phyloP scores from a whole-genome alignment of 2,888 invertebrate species.

The Tenthredo mesomela region DNA sequence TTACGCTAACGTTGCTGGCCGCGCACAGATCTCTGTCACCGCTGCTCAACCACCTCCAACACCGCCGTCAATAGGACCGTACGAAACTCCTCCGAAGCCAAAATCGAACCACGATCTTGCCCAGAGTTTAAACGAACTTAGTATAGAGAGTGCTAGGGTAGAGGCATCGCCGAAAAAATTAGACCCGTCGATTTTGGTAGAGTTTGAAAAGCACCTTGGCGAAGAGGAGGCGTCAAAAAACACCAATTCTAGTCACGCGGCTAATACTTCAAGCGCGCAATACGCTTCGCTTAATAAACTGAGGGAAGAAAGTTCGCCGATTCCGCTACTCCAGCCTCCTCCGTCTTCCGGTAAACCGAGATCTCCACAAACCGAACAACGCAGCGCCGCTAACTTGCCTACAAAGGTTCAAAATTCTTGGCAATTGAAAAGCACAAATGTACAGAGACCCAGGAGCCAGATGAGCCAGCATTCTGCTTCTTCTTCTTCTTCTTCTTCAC shows the following conservation, averaged over 20 bases:
- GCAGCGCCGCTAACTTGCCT: constrained; percentile 63
- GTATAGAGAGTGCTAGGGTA: constrained; percentile 63
- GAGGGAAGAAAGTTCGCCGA: constrained; percentile 65
- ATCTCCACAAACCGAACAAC: constrained; percentile 68
- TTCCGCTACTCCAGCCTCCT: constrained; percentile 79
- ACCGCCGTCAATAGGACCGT: constrained; percentile 67
- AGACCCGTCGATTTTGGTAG: constrained; percentile 82
- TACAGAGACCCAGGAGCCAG: constrained; percentile 62
- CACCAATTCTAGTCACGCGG: constrained; percentile 73
- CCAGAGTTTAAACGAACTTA: constrained; percentile 67
- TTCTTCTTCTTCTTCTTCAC: no score
- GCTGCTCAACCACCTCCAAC: constrained; percentile 65
- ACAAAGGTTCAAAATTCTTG: constrained; percentile 76
- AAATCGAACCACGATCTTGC: constrained; percentile 71
- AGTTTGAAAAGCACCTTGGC: constrained; percentile 83
- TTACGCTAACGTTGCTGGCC: constrained; percentile 69
- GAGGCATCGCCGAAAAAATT: constrained; percentile 77
- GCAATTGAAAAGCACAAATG: constrained; percentile 67
- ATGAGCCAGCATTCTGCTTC: constrained; percentile 55
- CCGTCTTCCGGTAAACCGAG: constrained; percentile 75
- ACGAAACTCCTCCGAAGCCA: constrained; percentile 69
- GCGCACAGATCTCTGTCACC: constrained; percentile 43
- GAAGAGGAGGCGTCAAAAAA: constrained; percentile 78
- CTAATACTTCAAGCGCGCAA: constrained; percentile 50
- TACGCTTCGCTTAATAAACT: constrained; percentile 62